Base-by-base conservation (phyloP, 2,113 vertebrate genomes). In the Laticauda laticaudata region DNA sequence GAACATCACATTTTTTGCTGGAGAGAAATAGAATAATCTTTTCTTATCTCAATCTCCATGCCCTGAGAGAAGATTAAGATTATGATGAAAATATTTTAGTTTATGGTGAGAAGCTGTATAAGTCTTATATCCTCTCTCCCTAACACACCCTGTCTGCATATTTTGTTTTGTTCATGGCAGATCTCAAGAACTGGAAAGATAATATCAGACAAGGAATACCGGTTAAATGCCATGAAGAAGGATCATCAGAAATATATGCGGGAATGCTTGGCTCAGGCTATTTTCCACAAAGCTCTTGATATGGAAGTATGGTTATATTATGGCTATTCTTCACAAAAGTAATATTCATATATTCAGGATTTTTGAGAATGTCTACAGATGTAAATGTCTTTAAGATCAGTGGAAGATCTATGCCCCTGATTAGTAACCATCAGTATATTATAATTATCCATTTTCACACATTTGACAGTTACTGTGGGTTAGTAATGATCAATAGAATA, bases 181-280 rank as follows among this genome's bases (percentile, higher is more conserved):
- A 98, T 99, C 95, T 99, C 98, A 90, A 98, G 98, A 97, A 99
- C 98, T 92, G 99, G 99, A 39, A 98, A 98, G 75, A 98, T 99
- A 90, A 98, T 99, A 91, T 97, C 99, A 0, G 99, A 99, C 95
- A 99, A 98, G 26, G 99, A 99, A 96, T 99, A 98, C 92, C 97
- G 95, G 3, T 97, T 98, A 86, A 99, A 98, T 92, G 95, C 98
- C 55, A 96, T 98, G 96, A 98, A 98, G 94, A 98, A 90, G 93
- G 97, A 98, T n/a, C 98, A 98, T 56, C 98, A 99, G 92, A 98
- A 97, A 91, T 97, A 98, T 0, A 90, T 98, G 1, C 97, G 97
- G 85, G 98, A 99, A 93, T 98, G 98, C 95, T 96, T 99, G 94
- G 98, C 99, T 45, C 98, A 97, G 61, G 98, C 98, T 87, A 98